These are phyloP conservation scores for Rhegmatorhina hoffmannsi DNA, from an alignment of 2,113 vertebrate genomes.

Conservation along the genomic window DNA sequence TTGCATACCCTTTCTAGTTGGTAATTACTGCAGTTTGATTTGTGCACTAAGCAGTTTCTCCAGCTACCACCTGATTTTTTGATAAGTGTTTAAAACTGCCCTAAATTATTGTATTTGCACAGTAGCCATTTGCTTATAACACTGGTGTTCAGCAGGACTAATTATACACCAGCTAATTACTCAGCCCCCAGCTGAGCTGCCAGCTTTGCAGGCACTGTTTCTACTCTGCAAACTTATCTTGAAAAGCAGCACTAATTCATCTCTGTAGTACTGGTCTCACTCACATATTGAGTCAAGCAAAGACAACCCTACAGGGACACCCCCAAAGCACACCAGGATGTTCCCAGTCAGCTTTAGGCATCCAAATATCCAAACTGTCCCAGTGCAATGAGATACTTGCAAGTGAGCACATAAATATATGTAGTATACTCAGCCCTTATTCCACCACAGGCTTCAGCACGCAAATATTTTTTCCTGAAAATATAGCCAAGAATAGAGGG, in stretches of 20 bases:
- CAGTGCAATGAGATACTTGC: not conserved
- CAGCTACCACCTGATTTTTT: not conserved
- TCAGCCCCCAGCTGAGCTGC: not conserved
- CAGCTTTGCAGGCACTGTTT: not conserved
- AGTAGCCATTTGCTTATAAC: not conserved
- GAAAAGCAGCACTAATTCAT: not conserved
- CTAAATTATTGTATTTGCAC: not conserved
- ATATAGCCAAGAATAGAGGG: accelerated
- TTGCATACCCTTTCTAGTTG: not conserved
- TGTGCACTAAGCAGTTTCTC: not conserved
- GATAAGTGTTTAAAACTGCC: not conserved
- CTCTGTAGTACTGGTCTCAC: not conserved
- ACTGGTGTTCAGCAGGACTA: not conserved
- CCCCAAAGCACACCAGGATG: not conserved
- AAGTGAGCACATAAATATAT: not conserved
- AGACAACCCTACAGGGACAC: not conserved
- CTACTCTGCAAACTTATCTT: not conserved
- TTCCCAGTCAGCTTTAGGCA: not conserved
- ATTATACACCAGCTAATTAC: not conserved
- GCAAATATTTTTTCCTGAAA: not conserved
- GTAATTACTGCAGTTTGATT: not conserved
- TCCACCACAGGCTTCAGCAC: not conserved
- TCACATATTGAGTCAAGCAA: not conserved
- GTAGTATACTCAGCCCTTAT: not conserved
- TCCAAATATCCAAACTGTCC: not conserved